Evolutionary conservation across 2,797 vertebrate genomes (phyloP).

Genomic region (Cirrhinus molitorella): DNA sequence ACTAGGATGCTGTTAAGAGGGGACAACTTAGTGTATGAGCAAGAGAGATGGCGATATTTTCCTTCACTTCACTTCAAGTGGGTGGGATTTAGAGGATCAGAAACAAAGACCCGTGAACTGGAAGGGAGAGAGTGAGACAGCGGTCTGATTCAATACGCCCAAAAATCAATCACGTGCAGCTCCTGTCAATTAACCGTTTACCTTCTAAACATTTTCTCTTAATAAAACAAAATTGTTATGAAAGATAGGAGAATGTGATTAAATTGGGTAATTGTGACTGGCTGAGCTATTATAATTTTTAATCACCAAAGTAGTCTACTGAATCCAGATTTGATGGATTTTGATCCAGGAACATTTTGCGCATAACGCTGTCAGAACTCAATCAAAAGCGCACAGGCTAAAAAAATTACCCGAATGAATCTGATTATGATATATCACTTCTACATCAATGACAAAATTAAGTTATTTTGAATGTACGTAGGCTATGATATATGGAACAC

Average conservation of each 20-base stretch:
- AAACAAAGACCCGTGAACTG: slow-evolving; percentile 86
- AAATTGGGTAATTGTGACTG: slow-evolving; percentile 7
- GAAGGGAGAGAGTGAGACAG: slow-evolving; percentile 62
- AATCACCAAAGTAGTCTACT: not conserved
- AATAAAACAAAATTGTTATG: slow-evolving; percentile 8
- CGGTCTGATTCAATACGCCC: slow-evolving; percentile 84
- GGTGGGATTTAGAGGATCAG: slow-evolving; percentile 85
- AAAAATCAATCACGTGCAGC: slow-evolving; percentile 85
- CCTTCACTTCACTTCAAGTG: slow-evolving; percentile 76
- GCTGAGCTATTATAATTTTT: not conserved
- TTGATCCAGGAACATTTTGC: not conserved
- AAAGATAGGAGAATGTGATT: slow-evolving; percentile 17
- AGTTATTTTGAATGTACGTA: not conserved
- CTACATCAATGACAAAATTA: not conserved
- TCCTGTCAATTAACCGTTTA: slow-evolving; percentile 83
- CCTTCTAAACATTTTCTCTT: slow-evolving; percentile 63
- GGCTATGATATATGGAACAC: not conserved
- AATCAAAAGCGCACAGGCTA: not conserved
- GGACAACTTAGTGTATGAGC: slow-evolving; percentile 68
- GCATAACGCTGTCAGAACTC: not conserved
- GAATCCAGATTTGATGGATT: slow-evolving; percentile 22
- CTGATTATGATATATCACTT: not conserved
- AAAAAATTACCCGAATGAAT: not conserved
- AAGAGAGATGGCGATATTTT: slow-evolving; percentile 58
- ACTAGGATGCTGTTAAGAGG: slow-evolving; percentile 68